These are phyloP conservation scores for Callipepla californica DNA, from an alignment of 2,113 vertebrate genomes.

Conservation along the genomic window DNA sequence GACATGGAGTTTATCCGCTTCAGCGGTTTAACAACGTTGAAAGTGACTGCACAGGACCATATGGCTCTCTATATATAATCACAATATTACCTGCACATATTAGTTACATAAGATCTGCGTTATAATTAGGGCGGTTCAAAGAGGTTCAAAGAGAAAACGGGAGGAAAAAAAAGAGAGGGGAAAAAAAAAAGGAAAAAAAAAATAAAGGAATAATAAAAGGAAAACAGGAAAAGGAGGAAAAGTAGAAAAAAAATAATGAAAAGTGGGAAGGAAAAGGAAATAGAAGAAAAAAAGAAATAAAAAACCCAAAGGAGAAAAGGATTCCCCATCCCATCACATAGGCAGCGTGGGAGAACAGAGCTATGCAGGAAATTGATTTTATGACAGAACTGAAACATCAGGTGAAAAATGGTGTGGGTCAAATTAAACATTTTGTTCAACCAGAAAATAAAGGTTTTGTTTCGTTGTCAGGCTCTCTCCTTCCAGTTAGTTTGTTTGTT, in stretches of 20 bases:
- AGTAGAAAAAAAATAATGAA: not conserved
- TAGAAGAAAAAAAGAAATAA: not conserved
- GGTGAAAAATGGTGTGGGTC: constrained; percentile 60
- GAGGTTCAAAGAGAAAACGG: not conserved
- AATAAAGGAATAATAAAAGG: not conserved
- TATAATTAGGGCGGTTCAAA: constrained; percentile 65
- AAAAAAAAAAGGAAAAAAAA: too few species aligned
- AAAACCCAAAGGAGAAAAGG: not conserved
- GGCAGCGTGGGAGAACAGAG: constrained; percentile 1
- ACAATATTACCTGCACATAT: constrained; percentile 79
- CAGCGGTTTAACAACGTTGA: constrained; percentile 67
- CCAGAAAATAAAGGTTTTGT: constrained; percentile 60
- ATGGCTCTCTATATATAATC: constrained; percentile 79
- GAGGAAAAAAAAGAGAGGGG: not conserved
- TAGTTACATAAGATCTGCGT: constrained; percentile 77
- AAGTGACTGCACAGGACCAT: constrained; percentile 70
- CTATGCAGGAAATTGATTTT: constrained; percentile 62
- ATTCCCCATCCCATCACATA: not conserved
- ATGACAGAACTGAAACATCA: constrained; percentile 67
- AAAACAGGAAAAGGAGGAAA: not conserved
- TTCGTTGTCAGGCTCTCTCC: constrained; percentile 32
- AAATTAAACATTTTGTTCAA: constrained; percentile 66
- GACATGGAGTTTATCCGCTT: constrained; percentile 77
- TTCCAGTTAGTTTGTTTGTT: not conserved
- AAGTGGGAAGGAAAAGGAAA: not conserved